phyloP scores from a whole-genome alignment of 2,113 vertebrate species.

The Petrocephalus microphthalmus region DNA sequence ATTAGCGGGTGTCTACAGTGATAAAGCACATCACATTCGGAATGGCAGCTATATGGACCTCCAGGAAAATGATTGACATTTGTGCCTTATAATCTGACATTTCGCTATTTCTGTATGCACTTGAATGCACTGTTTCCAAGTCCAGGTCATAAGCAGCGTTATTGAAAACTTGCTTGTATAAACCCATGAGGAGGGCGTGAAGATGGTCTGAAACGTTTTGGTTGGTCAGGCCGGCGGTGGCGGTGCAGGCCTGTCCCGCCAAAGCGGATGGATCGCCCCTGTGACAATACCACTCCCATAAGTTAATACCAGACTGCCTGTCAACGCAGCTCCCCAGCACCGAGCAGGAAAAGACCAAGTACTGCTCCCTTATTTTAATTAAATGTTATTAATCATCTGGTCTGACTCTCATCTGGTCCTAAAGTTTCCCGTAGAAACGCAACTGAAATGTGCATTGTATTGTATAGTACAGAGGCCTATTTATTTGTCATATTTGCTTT shows the following conservation, averaged over 20 bases:
- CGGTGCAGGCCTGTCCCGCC: neutral
- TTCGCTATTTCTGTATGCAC: neutral
- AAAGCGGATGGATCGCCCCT: neutral
- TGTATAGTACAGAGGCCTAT: neutral
- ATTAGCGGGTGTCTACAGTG: neutral
- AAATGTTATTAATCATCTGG: neutral
- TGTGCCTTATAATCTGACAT: neutral
- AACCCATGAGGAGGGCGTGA: neutral
- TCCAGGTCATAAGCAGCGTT: neutral
- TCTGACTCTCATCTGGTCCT: neutral
- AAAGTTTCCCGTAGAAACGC: no score
- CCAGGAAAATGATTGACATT: neutral
- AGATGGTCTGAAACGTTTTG: neutral
- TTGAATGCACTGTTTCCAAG: neutral
- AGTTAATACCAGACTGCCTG: no score
- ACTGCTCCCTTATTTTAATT: neutral
- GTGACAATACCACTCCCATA: no score
- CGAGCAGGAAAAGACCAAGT: neutral
- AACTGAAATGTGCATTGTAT: neutral
- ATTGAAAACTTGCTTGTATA: neutral
- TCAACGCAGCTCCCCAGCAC: neutral
- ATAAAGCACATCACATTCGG: neutral
- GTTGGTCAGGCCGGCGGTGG: neutral
- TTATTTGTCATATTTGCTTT: neutral
- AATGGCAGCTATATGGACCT: neutral